Percentiles rank a stretch among this genome's conserved stretches.
Conservation (phyloP, 1,140 invertebrate genomes). For the Plectus sambesii region DNA sequence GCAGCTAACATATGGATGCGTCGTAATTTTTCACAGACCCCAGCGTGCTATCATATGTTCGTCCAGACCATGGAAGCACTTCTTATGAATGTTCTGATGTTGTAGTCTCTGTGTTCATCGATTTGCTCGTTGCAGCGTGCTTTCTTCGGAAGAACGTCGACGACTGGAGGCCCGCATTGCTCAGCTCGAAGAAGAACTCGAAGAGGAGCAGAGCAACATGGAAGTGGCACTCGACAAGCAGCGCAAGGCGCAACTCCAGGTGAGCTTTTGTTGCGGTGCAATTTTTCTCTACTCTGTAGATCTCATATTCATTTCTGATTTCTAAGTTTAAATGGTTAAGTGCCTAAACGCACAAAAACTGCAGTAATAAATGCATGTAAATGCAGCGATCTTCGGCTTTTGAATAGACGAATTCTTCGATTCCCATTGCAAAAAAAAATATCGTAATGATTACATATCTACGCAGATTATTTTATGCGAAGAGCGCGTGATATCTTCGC, state of each 20-base stretch:
- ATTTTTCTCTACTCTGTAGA: too few species aligned
- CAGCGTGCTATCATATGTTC: background rate
- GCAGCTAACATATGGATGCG: too few species aligned
- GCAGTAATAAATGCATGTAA: too few species aligned
- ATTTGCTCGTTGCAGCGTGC: slow-evolving; percentile 49
- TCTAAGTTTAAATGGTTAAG: too few species aligned
- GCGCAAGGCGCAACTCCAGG: slow-evolving; percentile 61
- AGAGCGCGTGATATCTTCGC: background rate
- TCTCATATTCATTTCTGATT: too few species aligned
- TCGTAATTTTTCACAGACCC: background rate
- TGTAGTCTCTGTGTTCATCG: slow-evolving; percentile 7
- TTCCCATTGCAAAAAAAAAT: background rate
- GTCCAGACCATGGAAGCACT: background rate
- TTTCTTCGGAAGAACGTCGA: slow-evolving; percentile 85
- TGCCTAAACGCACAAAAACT: too few species aligned
- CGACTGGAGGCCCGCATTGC: slow-evolving; percentile 84
- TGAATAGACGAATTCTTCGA: too few species aligned
- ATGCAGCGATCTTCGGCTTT: too few species aligned
- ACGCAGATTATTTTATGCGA: slow-evolving; percentile 2
- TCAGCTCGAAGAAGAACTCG: slow-evolving; percentile 85
- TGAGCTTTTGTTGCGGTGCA: slow-evolving; percentile 52
- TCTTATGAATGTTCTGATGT: slow-evolving; percentile 1
- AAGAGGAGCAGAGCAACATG: slow-evolving; percentile 84
- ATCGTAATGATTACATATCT: background rate
- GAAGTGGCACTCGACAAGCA: slow-evolving; percentile 76